Evolutionary conservation across 2,113 vertebrate species (phyloP).

Genomic region (Stegostoma tigrinum): DNA sequence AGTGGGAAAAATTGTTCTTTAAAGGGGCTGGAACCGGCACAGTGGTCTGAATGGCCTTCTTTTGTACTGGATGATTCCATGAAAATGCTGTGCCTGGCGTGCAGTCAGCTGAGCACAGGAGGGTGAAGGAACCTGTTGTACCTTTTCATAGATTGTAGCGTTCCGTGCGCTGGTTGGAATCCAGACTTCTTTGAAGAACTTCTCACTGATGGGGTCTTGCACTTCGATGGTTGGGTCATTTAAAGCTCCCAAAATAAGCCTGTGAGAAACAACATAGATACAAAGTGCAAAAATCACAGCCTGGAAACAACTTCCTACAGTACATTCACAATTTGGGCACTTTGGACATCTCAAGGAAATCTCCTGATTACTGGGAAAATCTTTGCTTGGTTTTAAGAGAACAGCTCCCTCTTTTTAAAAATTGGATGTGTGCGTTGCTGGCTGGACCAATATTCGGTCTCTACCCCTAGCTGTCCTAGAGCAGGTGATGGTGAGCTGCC

Average conservation of each 20-base stretch:
- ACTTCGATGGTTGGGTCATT: slow-evolving; percentile 63
- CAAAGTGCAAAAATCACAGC: neutral
- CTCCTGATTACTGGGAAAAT: too few species aligned
- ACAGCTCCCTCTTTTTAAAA: too few species aligned
- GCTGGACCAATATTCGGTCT: too few species aligned
- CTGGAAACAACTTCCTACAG: neutral
- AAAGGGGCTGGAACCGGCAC: neutral
- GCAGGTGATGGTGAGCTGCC: too few species aligned
- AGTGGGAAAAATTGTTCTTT: neutral
- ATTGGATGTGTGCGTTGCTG: too few species aligned
- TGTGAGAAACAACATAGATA: slow-evolving; percentile 46
- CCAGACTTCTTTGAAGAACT: slow-evolving; percentile 96
- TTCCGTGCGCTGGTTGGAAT: slow-evolving; percentile 78
- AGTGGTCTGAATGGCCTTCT: neutral
- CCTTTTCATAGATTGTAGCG: slow-evolving; percentile 86
- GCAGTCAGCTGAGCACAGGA: neutral
- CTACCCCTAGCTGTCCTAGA: too few species aligned
- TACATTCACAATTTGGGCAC: too few species aligned
- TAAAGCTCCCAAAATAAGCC: slow-evolving; percentile 73
- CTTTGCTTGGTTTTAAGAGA: too few species aligned
- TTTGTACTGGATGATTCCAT: neutral
- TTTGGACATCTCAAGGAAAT: too few species aligned
- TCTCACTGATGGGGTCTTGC: slow-evolving; percentile 83
- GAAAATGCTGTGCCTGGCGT: too few species aligned
- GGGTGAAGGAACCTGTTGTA: slow-evolving; percentile 39